Conservation (phyloP, 2,888 invertebrate genomes). For the Entomobrya proxima region DNA sequence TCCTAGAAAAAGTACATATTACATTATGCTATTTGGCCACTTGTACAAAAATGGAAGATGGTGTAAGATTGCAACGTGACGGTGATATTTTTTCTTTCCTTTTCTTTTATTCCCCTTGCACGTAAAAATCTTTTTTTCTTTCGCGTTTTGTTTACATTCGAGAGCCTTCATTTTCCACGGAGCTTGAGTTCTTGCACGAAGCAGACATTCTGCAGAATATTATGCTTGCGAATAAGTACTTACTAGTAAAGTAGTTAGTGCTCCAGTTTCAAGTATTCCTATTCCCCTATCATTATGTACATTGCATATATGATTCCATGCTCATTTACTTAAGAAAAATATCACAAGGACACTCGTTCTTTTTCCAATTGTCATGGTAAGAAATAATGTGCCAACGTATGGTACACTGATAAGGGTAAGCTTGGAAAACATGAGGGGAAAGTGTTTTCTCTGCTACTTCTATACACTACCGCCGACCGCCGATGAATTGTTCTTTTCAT, state of each 20-base stretch:
- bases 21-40: neutral
- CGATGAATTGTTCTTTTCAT: too few species aligned
- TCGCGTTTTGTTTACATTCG: constrained; percentile 10
- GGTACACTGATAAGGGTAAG: too few species aligned
- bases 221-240: too few species aligned
- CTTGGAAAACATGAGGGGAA: too few species aligned
- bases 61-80: constrained; percentile 20
- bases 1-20: neutral
- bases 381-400: neutral
- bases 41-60: neutral
- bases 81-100: neutral
- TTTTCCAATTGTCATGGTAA: neutral
- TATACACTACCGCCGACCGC: too few species aligned
- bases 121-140: neutral
- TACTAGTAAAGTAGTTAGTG: too few species aligned
- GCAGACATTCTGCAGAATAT: neutral
- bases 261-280: too few species aligned
- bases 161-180: neutral
- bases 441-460: too few species aligned
- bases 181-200: neutral
- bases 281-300: too few species aligned
- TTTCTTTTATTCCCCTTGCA: neutral
- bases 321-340: too few species aligned
- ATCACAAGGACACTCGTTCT: too few species aligned
- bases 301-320: too few species aligned